phyloP scores from a whole-genome alignment of 2,113 vertebrate genomes.

The Calcarius ornatus region DNA sequence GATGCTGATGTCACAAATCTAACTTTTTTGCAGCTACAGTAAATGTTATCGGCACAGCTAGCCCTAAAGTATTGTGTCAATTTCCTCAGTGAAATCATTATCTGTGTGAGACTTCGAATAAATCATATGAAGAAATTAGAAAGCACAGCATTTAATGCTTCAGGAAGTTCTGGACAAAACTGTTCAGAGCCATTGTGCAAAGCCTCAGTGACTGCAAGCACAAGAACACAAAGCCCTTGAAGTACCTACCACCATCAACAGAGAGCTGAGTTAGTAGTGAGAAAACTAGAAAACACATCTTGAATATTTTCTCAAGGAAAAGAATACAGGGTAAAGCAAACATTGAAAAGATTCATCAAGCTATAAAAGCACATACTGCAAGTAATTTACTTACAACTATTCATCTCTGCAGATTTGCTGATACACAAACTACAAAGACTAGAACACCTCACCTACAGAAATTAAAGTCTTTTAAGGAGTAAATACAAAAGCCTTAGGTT shows the following conservation, averaged over 20 bases:
- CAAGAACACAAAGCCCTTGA: neutral
- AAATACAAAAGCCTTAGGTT: neutral
- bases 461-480: neutral
- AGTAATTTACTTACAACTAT: neutral
- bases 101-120: neutral
- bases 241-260: neutral
- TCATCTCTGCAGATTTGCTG: neutral
- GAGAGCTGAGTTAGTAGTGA: neutral
- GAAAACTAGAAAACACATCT: neutral
- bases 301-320: neutral
- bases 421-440: neutral
- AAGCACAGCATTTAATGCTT: neutral
- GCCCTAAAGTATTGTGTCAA: neutral
- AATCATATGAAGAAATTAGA: neutral
- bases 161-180: neutral
- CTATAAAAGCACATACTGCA: neutral
- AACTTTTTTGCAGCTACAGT: neutral
- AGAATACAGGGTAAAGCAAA: neutral
- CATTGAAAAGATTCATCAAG: neutral
- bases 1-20: neutral
- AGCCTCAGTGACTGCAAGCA: neutral
- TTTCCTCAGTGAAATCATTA: neutral
- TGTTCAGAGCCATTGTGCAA: neutral
- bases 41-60: neutral
- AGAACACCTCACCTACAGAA: neutral